phyloP scores from a whole-genome alignment of 2,797 vertebrate species.

The Potorous gilbertii region DNA sequence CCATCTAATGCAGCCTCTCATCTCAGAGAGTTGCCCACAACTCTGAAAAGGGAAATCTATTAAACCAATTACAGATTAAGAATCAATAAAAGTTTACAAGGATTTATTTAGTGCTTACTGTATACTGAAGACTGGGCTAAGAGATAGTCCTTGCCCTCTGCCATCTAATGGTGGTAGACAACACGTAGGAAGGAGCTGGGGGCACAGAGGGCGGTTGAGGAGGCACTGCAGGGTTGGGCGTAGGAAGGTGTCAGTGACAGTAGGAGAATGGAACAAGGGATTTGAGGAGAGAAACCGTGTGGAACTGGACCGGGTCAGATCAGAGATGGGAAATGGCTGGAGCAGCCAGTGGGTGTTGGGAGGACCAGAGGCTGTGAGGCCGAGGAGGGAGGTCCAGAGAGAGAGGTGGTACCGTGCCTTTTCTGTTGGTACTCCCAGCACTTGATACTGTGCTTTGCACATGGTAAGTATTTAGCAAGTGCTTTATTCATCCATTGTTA shows the following conservation, averaged over 20 bases:
- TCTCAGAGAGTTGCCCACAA: too few relatives aligned
- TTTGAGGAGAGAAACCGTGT: neutral
- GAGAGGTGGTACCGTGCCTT: neutral
- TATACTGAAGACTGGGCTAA: neutral
- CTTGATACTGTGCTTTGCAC: neutral
- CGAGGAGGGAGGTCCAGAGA: neutral
- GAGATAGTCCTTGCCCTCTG: neutral
- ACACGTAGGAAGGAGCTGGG: neutral
- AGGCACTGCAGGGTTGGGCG: neutral
- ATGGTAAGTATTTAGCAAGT: neutral
- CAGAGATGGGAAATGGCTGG: too few relatives aligned
- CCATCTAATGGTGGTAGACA: neutral
- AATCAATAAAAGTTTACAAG: neutral
- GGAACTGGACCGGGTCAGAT: too few relatives aligned
- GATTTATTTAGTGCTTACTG: neutral
- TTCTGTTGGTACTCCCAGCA: neutral
- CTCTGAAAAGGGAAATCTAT: too few relatives aligned
- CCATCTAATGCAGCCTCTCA: neutral
- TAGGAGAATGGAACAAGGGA: neutral
- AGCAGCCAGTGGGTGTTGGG: too few relatives aligned
- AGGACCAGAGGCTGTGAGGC: too few relatives aligned
- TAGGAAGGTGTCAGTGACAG: neutral
- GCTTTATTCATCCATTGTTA: neutral
- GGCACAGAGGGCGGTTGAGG: neutral
- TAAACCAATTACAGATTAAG: too few relatives aligned